Evolutionary conservation across 1,140 invertebrate species (phyloP).

Genomic region (Zaprionus tsacasi): DNA sequence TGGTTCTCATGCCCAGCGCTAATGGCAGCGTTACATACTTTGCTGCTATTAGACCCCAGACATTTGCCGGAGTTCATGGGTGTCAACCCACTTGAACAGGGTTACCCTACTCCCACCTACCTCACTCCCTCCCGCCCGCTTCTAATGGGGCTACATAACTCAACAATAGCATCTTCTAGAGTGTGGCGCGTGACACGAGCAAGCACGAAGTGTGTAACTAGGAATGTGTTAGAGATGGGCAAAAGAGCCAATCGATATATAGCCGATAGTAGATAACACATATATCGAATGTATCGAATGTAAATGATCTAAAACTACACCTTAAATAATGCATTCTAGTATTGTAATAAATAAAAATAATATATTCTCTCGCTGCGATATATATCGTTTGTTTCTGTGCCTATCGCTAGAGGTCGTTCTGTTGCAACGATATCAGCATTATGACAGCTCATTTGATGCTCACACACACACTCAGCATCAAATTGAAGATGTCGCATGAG

Average conservation of each 20-base stretch:
- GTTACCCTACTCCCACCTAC: neutral
- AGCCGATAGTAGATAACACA: no score
- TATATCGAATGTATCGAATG: no score
- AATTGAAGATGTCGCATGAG: conserved; percentile 32
- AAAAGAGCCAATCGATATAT: no score
- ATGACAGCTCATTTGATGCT: conserved; percentile 71
- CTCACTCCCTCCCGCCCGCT: no score
- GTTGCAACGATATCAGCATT: conserved; percentile 46
- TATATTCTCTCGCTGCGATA: neutral
- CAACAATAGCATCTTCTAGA: conserved; percentile 16
- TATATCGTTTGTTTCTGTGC: neutral
- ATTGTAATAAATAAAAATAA: no score
- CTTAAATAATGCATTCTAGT: no score
- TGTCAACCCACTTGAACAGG: conserved; percentile 73
- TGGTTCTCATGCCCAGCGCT: conserved; percentile 31
- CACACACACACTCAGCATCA: conserved; percentile 29
- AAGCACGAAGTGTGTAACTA: neutral
- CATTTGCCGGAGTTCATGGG: conserved; percentile 55
- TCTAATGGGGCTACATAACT: conserved; percentile 40
- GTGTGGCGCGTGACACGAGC: conserved; percentile 21
- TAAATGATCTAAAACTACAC: no score
- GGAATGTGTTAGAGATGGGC: neutral
- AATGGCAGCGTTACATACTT: conserved; percentile 48
- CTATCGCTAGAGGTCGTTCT: conserved; percentile 10
- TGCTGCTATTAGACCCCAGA: conserved; percentile 44